These are phyloP conservation scores for Lytechinus variegatus DNA, from an alignment of 35 echinoderm and acorn worm genomes.

Conservation along the genomic window DNA sequence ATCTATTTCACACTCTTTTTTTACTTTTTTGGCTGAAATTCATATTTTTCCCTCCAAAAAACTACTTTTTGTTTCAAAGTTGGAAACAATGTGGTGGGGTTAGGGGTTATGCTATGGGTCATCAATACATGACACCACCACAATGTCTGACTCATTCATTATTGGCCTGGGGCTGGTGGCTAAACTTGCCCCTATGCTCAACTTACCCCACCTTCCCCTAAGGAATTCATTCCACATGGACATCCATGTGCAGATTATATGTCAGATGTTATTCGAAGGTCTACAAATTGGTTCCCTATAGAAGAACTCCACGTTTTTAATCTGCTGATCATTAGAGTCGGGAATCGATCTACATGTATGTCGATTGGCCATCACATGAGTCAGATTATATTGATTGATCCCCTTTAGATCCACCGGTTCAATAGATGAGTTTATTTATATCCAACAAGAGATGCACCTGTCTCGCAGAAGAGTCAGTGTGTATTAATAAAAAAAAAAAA, in stretches of 20 bases:
- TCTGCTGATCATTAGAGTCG: neutral
- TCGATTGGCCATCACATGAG: neutral
- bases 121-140: too few relatives aligned
- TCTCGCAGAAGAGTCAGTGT: neutral
- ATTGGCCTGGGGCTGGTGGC: too few relatives aligned
- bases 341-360: neutral
- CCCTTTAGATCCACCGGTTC: neutral
- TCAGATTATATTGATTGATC: slow-evolving; percentile 8
- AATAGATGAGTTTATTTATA: neutral
- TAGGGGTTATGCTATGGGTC: too few relatives aligned
- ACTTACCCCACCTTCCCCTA: too few relatives aligned
- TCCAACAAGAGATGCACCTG: neutral
- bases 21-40: too few relatives aligned
- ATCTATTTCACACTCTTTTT: too few relatives aligned
- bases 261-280: neutral
- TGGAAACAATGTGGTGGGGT: too few relatives aligned
- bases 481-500: neutral
- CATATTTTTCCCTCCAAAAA: too few relatives aligned
- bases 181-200: too few relatives aligned
- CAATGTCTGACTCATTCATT: too few relatives aligned
- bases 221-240: neutral
- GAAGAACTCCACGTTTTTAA: neutral
- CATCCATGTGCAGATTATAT: neutral
- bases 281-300: neutral
- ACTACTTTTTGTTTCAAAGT: too few relatives aligned